phyloP scores from a whole-genome alignment of 2,888 invertebrate species.

The Drosophila longiperda region DNA sequence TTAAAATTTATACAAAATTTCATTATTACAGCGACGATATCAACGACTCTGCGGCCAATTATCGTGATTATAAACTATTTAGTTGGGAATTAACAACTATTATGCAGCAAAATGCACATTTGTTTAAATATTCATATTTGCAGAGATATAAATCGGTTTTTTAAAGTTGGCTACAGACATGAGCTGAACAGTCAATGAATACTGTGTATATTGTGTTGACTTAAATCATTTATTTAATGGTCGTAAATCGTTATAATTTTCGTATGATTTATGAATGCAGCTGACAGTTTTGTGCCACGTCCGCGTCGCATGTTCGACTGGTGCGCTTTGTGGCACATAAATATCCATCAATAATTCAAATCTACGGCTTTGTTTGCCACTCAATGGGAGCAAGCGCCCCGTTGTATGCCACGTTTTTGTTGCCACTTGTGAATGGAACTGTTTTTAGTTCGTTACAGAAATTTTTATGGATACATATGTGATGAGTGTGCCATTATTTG shows the following conservation, averaged over 20 bases:
- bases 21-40: neutral
- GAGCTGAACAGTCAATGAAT: slow-evolving; percentile 23
- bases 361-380: slow-evolving; percentile 43
- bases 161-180: neutral
- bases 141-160: slow-evolving; percentile 48
- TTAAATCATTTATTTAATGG: slow-evolving; percentile 28
- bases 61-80: neutral
- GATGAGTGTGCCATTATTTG: slow-evolving; percentile 38
- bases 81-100: neutral
- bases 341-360: slow-evolving; percentile 73
- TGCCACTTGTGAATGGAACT: slow-evolving; percentile 13
- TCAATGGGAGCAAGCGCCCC: slow-evolving; percentile 23
- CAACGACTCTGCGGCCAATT: neutral
- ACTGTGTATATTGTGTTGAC: neutral
- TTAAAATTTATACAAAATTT: neutral
- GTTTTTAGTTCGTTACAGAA: slow-evolving; percentile 32
- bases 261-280: slow-evolving; percentile 65
- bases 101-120: neutral
- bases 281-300: slow-evolving; percentile 45
- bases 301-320: slow-evolving; percentile 5
- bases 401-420: slow-evolving; percentile 35
- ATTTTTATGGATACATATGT: slow-evolving; percentile 10
- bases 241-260: slow-evolving; percentile 52
- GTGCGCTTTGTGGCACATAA: slow-evolving; percentile 59
- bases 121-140: neutral